A percentile compares a stretch with the other conserved stretches of the same genome.
These are phyloP conservation scores for Coregonus clupeaformis DNA, from an alignment of 2,113 vertebrate genomes.

Conservation along the genomic window DNA sequence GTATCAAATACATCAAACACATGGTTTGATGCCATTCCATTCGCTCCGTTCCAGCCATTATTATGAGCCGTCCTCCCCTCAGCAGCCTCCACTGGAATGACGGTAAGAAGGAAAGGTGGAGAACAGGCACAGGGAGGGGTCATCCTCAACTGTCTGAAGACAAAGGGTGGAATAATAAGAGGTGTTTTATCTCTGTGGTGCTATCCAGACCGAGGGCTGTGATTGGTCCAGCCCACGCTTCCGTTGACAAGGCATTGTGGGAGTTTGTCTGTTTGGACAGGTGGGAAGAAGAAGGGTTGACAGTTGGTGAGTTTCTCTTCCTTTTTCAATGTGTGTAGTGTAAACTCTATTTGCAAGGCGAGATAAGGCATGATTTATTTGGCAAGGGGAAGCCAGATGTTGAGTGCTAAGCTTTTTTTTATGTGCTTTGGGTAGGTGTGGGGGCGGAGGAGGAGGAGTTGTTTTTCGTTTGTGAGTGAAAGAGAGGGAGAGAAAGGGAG, in stretches of 20 bases:
- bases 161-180: conserved; percentile 52
- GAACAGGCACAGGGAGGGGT: conserved; percentile 41
- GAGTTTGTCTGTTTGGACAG: conserved; percentile 45
- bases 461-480: neutral
- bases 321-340: too few relatives aligned
- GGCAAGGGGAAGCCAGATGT: conserved; percentile 43
- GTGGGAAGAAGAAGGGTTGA: conserved; percentile 42
- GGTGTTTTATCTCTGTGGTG: conserved; percentile 31
- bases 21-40: too few relatives aligned
- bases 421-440: neutral
- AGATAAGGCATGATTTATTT: conserved; percentile 41
- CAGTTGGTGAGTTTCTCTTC: conserved; percentile 6
- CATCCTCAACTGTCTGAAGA: conserved; percentile 50
- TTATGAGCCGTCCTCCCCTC: too few relatives aligned
- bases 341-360: too few relatives aligned
- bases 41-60: too few relatives aligned
- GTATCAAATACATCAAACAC: too few relatives aligned
- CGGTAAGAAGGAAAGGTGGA: too few relatives aligned
- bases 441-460: too few relatives aligned
- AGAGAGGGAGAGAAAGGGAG: neutral
- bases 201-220: neutral
- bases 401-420: conserved; percentile 4
- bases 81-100: too few relatives aligned
- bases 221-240: conserved; percentile 22
- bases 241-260: conserved; percentile 37